Conservation (phyloP, 2,888 invertebrate species). For the Eristalis intricaria region DNA sequence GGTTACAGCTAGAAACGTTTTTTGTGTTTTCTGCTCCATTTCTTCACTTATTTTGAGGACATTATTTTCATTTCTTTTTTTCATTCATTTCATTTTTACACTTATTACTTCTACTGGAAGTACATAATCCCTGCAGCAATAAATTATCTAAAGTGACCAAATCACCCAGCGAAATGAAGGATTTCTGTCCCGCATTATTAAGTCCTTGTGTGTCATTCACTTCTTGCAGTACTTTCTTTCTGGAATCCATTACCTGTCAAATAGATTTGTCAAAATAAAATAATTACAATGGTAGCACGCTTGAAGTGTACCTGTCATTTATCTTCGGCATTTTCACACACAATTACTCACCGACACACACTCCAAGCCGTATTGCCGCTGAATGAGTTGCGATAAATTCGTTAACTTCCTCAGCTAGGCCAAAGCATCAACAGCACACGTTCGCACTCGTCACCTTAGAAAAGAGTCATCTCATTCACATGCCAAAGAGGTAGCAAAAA, state of each 20-base stretch:
- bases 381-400: slow-evolving; percentile 68
- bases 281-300: slow-evolving; percentile 14
- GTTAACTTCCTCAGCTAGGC: slow-evolving; percentile 1
- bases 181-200: background rate
- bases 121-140: no score
- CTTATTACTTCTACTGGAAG: no score
- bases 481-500: background rate
- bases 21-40: no score
- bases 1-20: no score
- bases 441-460: slow-evolving; percentile 22
- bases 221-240: background rate
- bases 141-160: no score
- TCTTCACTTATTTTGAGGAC: no score
- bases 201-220: background rate
- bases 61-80: no score
- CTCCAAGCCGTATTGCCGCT: slow-evolving; percentile 47
- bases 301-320: slow-evolving; percentile 30
- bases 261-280: slow-evolving; percentile 37
- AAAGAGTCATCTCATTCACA: background rate
- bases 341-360: slow-evolving; percentile 60
- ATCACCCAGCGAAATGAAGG: no score
- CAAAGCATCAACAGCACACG: background rate
- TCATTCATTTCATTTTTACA: no score
- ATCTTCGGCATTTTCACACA: slow-evolving; percentile 51
- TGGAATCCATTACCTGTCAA: slow-evolving; percentile 7